phyloP scores from a whole-genome alignment of 2,113 vertebrate genomes.

The Dicentrarchus labrax region DNA sequence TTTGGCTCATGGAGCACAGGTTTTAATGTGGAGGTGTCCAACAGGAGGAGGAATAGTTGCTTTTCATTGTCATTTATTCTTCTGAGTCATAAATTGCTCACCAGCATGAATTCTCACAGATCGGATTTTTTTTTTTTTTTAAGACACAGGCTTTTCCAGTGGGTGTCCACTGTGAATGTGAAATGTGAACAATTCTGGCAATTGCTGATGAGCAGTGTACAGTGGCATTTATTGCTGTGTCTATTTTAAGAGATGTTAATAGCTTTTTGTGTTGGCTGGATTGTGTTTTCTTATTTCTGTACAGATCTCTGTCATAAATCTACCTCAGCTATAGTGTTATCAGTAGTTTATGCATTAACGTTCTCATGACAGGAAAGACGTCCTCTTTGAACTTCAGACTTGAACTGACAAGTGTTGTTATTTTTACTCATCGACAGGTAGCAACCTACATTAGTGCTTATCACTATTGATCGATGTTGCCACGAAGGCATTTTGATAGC shows the following conservation, averaged over 20 bases:
- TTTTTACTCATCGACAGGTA: conserved; percentile 16
- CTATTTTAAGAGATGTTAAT: neutral
- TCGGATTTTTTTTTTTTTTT: neutral
- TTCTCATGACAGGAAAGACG: neutral
- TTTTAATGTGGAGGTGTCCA: neutral
- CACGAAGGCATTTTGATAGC: conserved; percentile 12
- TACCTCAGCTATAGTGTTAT: neutral
- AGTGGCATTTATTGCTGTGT: neutral
- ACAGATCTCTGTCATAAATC: neutral
- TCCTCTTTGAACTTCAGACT: conserved; percentile 51
- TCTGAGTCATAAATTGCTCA: conserved; percentile 9
- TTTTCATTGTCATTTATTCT: neutral
- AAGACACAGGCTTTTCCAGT: neutral
- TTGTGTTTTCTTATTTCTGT: neutral
- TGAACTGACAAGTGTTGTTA: neutral
- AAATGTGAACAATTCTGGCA: neutral
- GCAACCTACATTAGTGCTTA: neutral
- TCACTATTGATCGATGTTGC: neutral
- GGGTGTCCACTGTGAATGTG: neutral
- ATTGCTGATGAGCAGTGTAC: neutral
- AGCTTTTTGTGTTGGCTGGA: neutral
- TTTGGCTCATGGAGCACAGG: neutral
- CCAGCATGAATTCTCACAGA: neutral
- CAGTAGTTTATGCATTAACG: conserved; percentile 29
- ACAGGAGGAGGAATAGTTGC: neutral